Percentiles rank a stretch among this genome's conserved stretches.
phyloP scores from a whole-genome alignment of 2,113 vertebrate genomes.

The Chloropsis hardwickii region DNA sequence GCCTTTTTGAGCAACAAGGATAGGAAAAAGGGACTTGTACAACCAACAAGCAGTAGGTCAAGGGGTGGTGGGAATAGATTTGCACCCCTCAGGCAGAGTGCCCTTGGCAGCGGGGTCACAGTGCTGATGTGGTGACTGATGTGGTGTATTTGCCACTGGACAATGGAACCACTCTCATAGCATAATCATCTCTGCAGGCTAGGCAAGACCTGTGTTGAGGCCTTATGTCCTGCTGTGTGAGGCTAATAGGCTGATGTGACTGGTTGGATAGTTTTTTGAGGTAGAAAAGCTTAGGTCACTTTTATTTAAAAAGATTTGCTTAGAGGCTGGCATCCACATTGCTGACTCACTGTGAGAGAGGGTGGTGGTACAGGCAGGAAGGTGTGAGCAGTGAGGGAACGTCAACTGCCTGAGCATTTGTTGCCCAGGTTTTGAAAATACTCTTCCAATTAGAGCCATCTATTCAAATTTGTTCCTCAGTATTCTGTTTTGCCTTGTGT shows the following conservation, averaged over 20 bases:
- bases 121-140: background rate
- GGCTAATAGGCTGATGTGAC: background rate
- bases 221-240: background rate
- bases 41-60: background rate
- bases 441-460: background rate
- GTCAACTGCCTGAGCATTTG: background rate
- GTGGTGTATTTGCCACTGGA: fast-evolving
- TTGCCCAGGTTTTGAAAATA: background rate
- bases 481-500: slow-evolving; percentile 10
- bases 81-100: background rate
- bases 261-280: background rate
- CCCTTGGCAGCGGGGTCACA: background rate
- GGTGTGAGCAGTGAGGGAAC: background rate
- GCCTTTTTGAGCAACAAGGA: background rate
- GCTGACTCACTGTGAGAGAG: background rate
- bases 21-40: background rate
- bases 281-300: background rate
- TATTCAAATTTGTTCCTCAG: background rate
- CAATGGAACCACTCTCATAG: background rate
- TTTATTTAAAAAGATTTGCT: background rate
- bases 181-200: background rate
- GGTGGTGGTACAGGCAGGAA: background rate
- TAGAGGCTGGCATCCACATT: background rate
- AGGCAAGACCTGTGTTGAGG: background rate
- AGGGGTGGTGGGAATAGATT: background rate